Evolutionary conservation across 2,888 invertebrate species (phyloP), one percentile per base, ranked within the genome.

Genomic region (Drosophila paramelanica): DNA sequence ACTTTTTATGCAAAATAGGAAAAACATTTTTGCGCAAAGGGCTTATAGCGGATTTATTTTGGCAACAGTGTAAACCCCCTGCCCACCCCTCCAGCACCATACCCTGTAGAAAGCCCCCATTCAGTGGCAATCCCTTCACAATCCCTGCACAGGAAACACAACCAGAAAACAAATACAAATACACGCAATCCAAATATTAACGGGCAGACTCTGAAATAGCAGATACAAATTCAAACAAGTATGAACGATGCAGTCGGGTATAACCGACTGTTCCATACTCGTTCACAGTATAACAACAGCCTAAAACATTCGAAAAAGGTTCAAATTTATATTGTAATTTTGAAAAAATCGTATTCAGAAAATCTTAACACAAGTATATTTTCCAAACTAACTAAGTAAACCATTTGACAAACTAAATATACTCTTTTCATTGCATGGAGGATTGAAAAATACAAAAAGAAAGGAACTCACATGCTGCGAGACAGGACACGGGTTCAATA

Each of bases 161-260:
- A 66, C 81, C 78, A 62, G 67, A 66, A 88, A 81, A 81, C 82
- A 87, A 87, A 82, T 68, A 84, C 82, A 79, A 88, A 76, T 68
- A 76, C 85, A 82, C 85, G 65, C 88, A 87, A 82, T 76, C 67
- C 85, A 82, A 82, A 82, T 82, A 85, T 76, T 82, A 84, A 78
- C 81, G 75, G 69, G 69, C 58, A 70, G 59, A 53, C 72, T 68
- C 66, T 52, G 61, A 67, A 67, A 81, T 50, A 53, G 53, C 67
- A 73, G 81, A 84, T 75, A 75, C 82, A 81, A 84, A 81, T 73
- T 84, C 72, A 58, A 55, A 55, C 43, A 14, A 55, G 8, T 14
- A 11, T 25, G 6, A 59, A 67, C 23, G 23, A 23, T 23, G 23
- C 23, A 23, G 23, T 23, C 23, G 23, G 23, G 23, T 23, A 0